These are phyloP conservation scores for Acronicta alni DNA, from an alignment of 2,888 invertebrate genomes.

Conservation along the genomic window DNA sequence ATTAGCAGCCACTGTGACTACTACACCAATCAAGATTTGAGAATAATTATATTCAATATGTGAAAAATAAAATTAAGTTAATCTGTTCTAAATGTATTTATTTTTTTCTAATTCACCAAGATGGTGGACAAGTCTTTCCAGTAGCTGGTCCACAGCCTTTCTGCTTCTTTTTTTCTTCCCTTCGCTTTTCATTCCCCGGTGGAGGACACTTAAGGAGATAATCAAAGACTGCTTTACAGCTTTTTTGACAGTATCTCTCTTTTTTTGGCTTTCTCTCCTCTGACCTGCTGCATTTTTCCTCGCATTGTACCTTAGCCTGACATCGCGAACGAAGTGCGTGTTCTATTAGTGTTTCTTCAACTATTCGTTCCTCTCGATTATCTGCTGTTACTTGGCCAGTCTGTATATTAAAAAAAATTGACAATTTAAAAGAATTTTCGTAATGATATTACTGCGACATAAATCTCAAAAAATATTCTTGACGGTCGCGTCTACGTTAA, in stretches of 20 bases:
- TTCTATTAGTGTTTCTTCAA: conserved; percentile 7
- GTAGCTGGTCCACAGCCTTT: not conserved
- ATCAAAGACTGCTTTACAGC: conserved; percentile 25
- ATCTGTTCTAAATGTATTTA: not conserved
- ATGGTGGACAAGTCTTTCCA: conserved; percentile 5
- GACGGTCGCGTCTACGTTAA: not conserved
- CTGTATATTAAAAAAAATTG: not conserved
- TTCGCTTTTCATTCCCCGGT: conserved; percentile 27
- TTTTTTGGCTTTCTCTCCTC: conserved; percentile 9
- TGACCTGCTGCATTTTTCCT: conserved; percentile 12
- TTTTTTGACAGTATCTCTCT: conserved; percentile 22
- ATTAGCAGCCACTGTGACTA: too few species aligned
- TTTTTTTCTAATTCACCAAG: not conserved
- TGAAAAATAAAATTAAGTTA: not conserved
- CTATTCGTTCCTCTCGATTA: not conserved
- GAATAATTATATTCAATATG: not conserved
- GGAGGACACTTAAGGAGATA: conserved; percentile 51
- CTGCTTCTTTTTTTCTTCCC: conserved; percentile 20
- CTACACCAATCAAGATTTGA: too few species aligned
- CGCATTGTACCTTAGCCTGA: conserved; percentile 9
- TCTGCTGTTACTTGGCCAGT: not conserved
- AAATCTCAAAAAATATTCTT: too few species aligned
- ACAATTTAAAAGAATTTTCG: not conserved
- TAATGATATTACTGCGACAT: too few species aligned
- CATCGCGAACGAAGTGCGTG: conserved; percentile 6